A percentile compares a stretch with the other conserved stretches of the same genome.
These are phyloP conservation scores for Catamblyrhynchus diadema DNA, from an alignment of 2,797 vertebrate genomes.

Conservation along the genomic window DNA sequence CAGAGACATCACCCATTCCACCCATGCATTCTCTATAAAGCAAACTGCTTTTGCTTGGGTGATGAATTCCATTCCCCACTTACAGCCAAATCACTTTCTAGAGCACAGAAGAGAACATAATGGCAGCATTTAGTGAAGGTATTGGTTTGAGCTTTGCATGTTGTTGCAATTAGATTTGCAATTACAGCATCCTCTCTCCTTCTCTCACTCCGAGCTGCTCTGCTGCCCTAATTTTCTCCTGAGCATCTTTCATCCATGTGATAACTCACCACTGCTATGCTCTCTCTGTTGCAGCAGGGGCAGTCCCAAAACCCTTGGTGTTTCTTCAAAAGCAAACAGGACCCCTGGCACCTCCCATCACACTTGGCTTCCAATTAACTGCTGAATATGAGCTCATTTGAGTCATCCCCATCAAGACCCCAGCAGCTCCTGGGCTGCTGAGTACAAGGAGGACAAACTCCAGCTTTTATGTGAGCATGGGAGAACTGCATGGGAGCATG, in stretches of 20 bases:
- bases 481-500: background rate
- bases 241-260: background rate
- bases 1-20: background rate
- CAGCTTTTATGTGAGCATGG: background rate
- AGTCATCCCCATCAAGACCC: background rate
- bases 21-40: background rate
- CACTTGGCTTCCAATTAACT: background rate
- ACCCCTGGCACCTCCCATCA: background rate
- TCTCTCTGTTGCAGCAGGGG: background rate
- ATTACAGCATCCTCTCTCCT: background rate
- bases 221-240: background rate
- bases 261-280: background rate
- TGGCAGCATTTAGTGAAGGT: background rate
- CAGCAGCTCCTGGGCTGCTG: background rate
- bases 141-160: background rate
- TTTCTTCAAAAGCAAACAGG: background rate
- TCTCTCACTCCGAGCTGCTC: background rate
- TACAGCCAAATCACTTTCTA: background rate
- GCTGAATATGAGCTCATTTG: background rate
- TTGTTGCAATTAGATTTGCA: constrained; percentile 8
- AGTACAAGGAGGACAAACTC: background rate
- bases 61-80: background rate
- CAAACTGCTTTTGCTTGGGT: background rate
- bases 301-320: background rate
- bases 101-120: background rate